These are phyloP conservation scores for Gymnobelideus leadbeateri DNA, from an alignment of 2,113 vertebrate species.

Conservation along the genomic window DNA sequence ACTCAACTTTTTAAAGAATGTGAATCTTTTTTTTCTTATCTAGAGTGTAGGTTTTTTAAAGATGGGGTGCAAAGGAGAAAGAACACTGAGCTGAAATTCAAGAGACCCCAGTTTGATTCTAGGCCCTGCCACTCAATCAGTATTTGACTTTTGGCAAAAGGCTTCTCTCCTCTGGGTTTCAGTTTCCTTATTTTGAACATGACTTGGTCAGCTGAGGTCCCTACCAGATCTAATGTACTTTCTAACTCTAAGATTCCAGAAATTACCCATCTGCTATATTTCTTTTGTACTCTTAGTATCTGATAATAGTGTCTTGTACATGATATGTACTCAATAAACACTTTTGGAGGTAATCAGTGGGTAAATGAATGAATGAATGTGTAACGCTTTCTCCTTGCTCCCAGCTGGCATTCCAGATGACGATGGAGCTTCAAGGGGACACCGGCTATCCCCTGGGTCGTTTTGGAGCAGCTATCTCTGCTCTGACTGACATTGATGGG, in stretches of 20 bases:
- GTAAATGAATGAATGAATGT: background rate
- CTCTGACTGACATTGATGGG: constrained; percentile 88
- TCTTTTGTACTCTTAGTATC: background rate
- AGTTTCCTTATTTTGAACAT: background rate
- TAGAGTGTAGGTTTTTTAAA: background rate
- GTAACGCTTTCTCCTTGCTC: background rate
- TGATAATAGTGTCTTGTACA: background rate
- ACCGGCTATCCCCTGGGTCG: constrained; percentile 80
- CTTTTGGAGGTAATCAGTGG: background rate
- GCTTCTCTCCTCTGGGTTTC: background rate
- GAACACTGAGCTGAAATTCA: background rate
- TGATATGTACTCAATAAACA: background rate
- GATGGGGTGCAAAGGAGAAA: background rate
- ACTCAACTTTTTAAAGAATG: background rate
- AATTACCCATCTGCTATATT: background rate
- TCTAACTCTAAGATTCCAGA: background rate
- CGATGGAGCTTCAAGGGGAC: constrained; percentile 72
- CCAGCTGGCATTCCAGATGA: constrained; percentile 74
- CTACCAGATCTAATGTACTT: background rate
- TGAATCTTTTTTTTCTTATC: too few species aligned
- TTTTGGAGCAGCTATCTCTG: constrained; percentile 87
- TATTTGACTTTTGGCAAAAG: background rate
- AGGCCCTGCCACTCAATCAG: background rate
- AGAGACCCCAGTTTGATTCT: background rate
- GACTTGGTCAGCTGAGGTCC: background rate